Evolutionary conservation across 2,113 vertebrate species (phyloP).

Genomic region (Antennarius striatus): DNA sequence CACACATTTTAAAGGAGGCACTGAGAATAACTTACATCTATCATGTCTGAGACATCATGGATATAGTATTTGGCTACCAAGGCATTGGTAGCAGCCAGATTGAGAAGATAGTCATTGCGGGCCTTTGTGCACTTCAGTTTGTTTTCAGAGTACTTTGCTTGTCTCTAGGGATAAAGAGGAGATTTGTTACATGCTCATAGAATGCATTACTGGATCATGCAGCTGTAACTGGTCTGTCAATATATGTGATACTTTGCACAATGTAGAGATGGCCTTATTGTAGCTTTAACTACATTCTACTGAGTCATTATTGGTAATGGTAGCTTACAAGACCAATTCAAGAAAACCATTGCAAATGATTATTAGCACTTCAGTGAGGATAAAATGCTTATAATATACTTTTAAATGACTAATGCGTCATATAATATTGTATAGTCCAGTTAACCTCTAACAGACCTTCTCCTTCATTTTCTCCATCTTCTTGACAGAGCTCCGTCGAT

Average conservation of each 20-base stretch:
- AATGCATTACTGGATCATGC: conserved; percentile 26
- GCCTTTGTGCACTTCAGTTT: conserved; percentile 98
- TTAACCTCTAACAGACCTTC: conserved; percentile 69
- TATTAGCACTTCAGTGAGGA: too few relatives aligned
- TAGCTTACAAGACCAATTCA: too few relatives aligned
- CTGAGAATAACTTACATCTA: conserved; percentile 85
- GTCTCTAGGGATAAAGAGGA: conserved; percentile 82
- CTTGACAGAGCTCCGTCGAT: conserved; percentile 93
- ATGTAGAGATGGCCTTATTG: not conserved
- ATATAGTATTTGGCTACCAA: conserved; percentile 99
- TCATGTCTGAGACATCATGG: conserved; percentile 96
- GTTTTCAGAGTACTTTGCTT: conserved; percentile 98
- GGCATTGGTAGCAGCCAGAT: conserved; percentile 92
- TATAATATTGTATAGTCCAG: too few relatives aligned
- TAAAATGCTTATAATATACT: too few relatives aligned
- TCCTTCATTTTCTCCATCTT: conserved; percentile 90
- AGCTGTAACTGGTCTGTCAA: conserved; percentile 5
- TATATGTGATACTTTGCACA: conserved; percentile 1
- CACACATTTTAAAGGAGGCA: not conserved
- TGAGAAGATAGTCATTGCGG: conserved; percentile 95
- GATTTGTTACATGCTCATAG: conserved; percentile 46
- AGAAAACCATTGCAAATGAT: too few relatives aligned
- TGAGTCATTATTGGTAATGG: not conserved
- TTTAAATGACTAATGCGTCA: too few relatives aligned
- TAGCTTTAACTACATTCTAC: not conserved